These are phyloP conservation scores for Sinosuthora webbiana DNA, from an alignment of 2,113 vertebrate genomes.

Conservation along the genomic window DNA sequence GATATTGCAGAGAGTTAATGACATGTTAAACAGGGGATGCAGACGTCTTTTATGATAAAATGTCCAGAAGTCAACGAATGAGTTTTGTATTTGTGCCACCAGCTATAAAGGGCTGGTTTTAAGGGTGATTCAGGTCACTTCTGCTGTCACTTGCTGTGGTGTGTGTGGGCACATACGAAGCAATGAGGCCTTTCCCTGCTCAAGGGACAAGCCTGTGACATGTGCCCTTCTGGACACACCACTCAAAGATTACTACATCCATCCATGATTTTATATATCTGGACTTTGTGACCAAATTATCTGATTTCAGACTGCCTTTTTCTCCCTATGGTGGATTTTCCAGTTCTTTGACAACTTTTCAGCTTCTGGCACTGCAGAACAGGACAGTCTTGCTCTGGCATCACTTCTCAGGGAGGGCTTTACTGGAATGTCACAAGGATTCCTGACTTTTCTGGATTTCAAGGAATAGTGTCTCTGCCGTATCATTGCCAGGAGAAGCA, in stretches of 20 bases:
- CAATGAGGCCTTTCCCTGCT: neutral
- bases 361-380: neutral
- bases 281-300: neutral
- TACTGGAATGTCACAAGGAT: neutral
- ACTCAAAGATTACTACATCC: neutral
- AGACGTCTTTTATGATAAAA: neutral
- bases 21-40: neutral
- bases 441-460: neutral
- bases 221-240: neutral
- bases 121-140: neutral
- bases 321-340: neutral
- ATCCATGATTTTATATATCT: neutral
- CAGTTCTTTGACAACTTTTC: neutral
- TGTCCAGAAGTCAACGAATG: neutral
- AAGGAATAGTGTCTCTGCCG: neutral
- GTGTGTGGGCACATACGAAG: accelerated
- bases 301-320: neutral
- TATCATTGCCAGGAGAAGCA: neutral
- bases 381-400: neutral
- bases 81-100: neutral
- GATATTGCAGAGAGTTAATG: neutral
- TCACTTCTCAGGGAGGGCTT: neutral
- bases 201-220: neutral
- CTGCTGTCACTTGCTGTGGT: neutral
- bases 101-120: neutral